Conservation (phyloP, 2,797 vertebrate species). For the Platyrinchus mystaceus region DNA sequence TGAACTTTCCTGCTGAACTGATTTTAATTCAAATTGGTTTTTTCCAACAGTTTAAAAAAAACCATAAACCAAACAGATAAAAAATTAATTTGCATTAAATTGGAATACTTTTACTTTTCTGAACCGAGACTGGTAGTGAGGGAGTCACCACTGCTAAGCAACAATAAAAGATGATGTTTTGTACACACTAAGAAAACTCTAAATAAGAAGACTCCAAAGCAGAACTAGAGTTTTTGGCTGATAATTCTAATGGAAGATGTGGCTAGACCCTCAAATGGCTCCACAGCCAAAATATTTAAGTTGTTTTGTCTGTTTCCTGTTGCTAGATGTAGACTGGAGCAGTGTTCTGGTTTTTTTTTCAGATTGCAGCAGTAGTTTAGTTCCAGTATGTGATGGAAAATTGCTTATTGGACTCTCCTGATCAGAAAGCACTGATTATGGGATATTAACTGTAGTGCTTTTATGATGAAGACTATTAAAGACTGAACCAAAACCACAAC, state of each 20-base stretch:
- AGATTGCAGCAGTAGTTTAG: neutral
- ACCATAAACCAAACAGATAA: neutral
- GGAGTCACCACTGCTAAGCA: neutral
- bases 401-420: conserved; percentile 22
- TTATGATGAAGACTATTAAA: conserved; percentile 40
- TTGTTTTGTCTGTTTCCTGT: neutral
- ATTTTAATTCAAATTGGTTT: neutral
- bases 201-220: neutral
- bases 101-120: conserved; percentile 31
- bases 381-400: conserved; percentile 15
- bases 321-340: neutral
- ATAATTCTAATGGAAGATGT: neutral
- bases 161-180: neutral
- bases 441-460: conserved; percentile 39
- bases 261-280: neutral
- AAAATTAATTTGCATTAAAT: neutral
- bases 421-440: conserved; percentile 39
- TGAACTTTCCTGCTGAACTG: neutral
- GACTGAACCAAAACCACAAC: conserved; percentile 20
- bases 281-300: neutral
- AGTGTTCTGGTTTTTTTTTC: neutral
- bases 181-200: neutral
- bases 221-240: neutral
- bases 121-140: neutral
- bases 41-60: neutral